Evolutionary conservation across 2,888 invertebrate species (phyloP).

Genomic region (Brenthis daphne): DNA sequence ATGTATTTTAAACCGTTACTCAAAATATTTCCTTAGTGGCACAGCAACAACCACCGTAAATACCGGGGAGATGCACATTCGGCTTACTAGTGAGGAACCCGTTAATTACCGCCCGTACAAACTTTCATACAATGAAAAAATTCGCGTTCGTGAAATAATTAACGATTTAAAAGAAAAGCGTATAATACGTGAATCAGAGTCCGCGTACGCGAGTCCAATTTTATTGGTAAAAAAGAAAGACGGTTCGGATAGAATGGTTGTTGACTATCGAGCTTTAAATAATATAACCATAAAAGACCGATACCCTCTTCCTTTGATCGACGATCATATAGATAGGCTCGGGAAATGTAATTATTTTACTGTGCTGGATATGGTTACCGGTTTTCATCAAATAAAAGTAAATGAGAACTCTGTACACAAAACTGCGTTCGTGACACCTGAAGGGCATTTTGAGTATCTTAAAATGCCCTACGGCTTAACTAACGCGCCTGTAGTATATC

Average conservation of each 20-base stretch:
- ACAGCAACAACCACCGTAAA: not conserved
- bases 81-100: not conserved
- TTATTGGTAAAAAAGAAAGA: not conserved
- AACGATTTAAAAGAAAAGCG: not conserved
- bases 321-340: conserved; percentile 29
- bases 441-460: conserved; percentile 35
- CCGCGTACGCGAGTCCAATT: not conserved
- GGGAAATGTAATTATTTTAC: conserved; percentile 34
- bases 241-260: not conserved
- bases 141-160: not conserved
- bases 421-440: conserved; percentile 34
- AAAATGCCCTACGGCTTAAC: conserved; percentile 38
- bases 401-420: conserved; percentile 18
- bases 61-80: not conserved
- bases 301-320: conserved; percentile 38
- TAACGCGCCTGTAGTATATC: conserved; percentile 31
- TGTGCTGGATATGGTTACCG: conserved; percentile 13
- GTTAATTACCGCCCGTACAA: not conserved
- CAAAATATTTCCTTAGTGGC: not conserved
- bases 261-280: not conserved
- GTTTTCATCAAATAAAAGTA: conserved; percentile 31
- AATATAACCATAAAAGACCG: conserved; percentile 16
- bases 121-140: not conserved
- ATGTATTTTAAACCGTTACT: not conserved
- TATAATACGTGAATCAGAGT: not conserved